phyloP scores from a whole-genome alignment of 2,797 vertebrate genomes.

The Microctenopoma stevenorrisi region DNA sequence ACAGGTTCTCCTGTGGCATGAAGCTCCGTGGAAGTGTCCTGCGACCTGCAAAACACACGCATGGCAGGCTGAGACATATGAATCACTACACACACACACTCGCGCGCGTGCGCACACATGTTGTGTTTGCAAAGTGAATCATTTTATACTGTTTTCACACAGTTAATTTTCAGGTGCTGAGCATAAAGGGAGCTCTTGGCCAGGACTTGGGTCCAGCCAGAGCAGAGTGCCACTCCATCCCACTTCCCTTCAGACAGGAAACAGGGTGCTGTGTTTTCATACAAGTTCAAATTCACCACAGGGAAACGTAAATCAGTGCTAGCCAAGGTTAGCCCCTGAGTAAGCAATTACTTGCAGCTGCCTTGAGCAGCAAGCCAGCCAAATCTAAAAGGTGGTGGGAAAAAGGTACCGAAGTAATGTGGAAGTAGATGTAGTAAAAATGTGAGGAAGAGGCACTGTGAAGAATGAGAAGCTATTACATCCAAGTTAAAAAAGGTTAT shows the following conservation, averaged over 20 bases:
- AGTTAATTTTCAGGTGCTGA: slow-evolving; percentile 48
- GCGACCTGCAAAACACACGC: slow-evolving; percentile 81
- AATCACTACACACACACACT: not conserved
- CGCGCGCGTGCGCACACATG: too few species aligned
- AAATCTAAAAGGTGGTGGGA: slow-evolving; percentile 24
- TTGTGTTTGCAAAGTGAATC: slow-evolving; percentile 24
- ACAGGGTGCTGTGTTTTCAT: slow-evolving; percentile 74
- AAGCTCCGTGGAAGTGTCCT: slow-evolving; percentile 94
- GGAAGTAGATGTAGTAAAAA: slow-evolving; percentile 3
- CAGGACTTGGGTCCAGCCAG: slow-evolving; percentile 39
- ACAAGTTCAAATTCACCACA: slow-evolving; percentile 65
- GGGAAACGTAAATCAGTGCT: slow-evolving; percentile 80
- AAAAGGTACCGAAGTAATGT: slow-evolving; percentile 25
- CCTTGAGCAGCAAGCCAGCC: slow-evolving; percentile 52
- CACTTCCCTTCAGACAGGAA: slow-evolving; percentile 82
- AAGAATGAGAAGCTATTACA: not conserved
- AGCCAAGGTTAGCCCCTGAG: slow-evolving; percentile 78
- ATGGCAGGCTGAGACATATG: slow-evolving; percentile 1
- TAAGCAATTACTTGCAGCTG: slow-evolving; percentile 75
- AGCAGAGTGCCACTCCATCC: slow-evolving; percentile 59
- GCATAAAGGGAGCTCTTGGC: slow-evolving; percentile 43
- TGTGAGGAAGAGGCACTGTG: not conserved
- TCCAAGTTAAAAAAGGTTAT: not conserved
- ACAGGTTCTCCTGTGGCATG: slow-evolving; percentile 90
- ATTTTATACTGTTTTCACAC: slow-evolving; percentile 31